A percentile compares a stretch with the other conserved stretches of the same genome.
Conservation (phyloP, 2,113 vertebrate species). For the Gallinago media region DNA sequence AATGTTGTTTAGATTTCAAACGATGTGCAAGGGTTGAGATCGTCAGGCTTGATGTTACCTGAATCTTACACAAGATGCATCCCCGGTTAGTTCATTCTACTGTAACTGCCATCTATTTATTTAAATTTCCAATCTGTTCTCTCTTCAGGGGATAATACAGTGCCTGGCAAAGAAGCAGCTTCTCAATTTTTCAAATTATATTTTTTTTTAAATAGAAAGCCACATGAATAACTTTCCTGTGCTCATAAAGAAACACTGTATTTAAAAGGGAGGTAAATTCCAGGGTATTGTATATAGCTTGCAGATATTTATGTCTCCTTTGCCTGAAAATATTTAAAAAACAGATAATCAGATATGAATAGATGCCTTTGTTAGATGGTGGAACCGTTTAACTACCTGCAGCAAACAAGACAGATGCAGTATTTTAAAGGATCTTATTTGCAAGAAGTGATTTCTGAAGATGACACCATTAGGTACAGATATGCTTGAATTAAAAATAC, state of each 20-base stretch:
- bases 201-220: slow-evolving; percentile 52
- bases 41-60: slow-evolving; percentile 73
- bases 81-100: slow-evolving; percentile 61
- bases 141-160: slow-evolving; percentile 75
- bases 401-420: neutral
- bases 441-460: slow-evolving; percentile 29
- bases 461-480: slow-evolving; percentile 23
- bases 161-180: slow-evolving; percentile 63
- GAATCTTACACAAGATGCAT: slow-evolving; percentile 64
- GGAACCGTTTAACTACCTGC: neutral
- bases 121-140: slow-evolving; percentile 81
- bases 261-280: slow-evolving; percentile 3
- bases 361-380: neutral
- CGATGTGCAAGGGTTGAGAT: slow-evolving; percentile 44
- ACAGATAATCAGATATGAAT: neutral
- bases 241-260: neutral
- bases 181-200: slow-evolving; percentile 66
- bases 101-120: slow-evolving; percentile 75
- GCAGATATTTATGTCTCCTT: neutral
- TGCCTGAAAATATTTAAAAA: slow-evolving; percentile 34
- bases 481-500: neutral
- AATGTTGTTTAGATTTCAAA: slow-evolving; percentile 75
- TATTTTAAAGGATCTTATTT: slow-evolving; percentile 10
- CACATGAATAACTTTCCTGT: slow-evolving; percentile 24
- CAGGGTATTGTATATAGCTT: neutral